Conservation (phyloP, 2,797 vertebrate species). For the Adrianichthys oophorus region DNA sequence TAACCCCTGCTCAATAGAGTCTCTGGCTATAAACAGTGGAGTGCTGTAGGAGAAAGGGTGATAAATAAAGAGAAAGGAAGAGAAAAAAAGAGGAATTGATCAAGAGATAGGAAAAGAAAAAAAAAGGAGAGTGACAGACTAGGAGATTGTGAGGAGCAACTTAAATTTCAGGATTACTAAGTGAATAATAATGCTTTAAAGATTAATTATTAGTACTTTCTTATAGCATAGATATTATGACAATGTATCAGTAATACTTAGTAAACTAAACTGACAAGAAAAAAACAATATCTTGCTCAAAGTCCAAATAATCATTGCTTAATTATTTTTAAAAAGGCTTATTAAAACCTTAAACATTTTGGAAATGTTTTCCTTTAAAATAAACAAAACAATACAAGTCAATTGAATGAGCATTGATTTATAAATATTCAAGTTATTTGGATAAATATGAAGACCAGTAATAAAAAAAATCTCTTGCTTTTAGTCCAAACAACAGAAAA, state of each 20-base stretch:
- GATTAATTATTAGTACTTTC: constrained; percentile 18
- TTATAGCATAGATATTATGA: constrained; percentile 18
- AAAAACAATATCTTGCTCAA: too few relatives aligned
- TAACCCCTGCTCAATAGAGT: constrained; percentile 89
- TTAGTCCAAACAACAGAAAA: background rate
- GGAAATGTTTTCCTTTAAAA: too few relatives aligned
- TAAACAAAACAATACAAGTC: too few relatives aligned
- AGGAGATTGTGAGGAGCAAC: constrained; percentile 32
- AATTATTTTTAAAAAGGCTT: too few relatives aligned
- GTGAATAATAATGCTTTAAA: constrained; percentile 32
- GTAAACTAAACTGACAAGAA: too few relatives aligned
- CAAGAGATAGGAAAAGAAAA: constrained; percentile 36
- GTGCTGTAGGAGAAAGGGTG: constrained; percentile 62
- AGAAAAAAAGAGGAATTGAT: constrained; percentile 26
- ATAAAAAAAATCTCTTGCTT: background rate
- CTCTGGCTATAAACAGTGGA: constrained; percentile 79
- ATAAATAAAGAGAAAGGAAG: constrained; percentile 48
- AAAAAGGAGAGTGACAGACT: constrained; percentile 49
- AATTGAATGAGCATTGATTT: too few relatives aligned
- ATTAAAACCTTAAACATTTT: too few relatives aligned
- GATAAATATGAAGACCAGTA: too few relatives aligned
- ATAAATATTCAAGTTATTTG: too few relatives aligned
- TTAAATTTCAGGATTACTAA: constrained; percentile 38
- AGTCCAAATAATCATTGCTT: too few relatives aligned
- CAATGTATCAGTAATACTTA: background rate